These are phyloP conservation scores for Trichonephila inaurata DNA, from an alignment of 1,140 invertebrate species.

Conservation along the genomic window DNA sequence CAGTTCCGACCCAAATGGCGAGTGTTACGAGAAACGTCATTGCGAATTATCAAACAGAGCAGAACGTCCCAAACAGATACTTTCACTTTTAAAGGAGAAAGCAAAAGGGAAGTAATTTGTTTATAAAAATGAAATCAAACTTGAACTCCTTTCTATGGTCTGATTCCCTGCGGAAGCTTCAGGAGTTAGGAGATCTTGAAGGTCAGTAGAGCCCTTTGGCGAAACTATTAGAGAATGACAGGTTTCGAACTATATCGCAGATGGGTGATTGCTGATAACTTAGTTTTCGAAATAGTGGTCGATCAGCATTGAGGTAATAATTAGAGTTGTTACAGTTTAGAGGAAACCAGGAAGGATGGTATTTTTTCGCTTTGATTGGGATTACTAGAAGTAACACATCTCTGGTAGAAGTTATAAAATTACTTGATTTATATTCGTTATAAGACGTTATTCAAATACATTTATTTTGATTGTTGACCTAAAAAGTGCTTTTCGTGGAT, in stretches of 20 bases:
- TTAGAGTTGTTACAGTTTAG: neutral
- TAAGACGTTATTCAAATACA: too few species aligned
- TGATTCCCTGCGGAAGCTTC: slow-evolving; percentile 63
- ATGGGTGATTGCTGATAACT: slow-evolving; percentile 12
- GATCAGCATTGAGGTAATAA: neutral
- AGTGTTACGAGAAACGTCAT: slow-evolving; percentile 11
- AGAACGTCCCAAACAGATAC: slow-evolving; percentile 18
- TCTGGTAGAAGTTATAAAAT: too few species aligned
- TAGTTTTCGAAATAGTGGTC: neutral
- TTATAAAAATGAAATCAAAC: slow-evolving; percentile 64
- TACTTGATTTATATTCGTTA: too few species aligned
- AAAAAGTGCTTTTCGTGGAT: too few species aligned
- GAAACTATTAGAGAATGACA: slow-evolving; percentile 40
- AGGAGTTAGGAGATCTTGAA: slow-evolving; percentile 22
- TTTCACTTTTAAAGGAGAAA: slow-evolving; percentile 25
- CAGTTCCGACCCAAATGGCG: slow-evolving; percentile 25
- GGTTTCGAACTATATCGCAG: slow-evolving; percentile 10
- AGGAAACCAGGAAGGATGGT: neutral
- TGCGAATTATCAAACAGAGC: slow-evolving; percentile 21
- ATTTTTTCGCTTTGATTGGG: neutral
- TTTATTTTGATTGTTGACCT: too few species aligned
- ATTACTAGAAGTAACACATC: too few species aligned
- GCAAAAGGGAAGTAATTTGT: slow-evolving; percentile 16
- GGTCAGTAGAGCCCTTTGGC: slow-evolving; percentile 23
- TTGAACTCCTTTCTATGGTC: slow-evolving; percentile 70